Evolutionary conservation across 2,888 invertebrate genomes (phyloP).

Genomic region (Drosophila buzzatii): DNA sequence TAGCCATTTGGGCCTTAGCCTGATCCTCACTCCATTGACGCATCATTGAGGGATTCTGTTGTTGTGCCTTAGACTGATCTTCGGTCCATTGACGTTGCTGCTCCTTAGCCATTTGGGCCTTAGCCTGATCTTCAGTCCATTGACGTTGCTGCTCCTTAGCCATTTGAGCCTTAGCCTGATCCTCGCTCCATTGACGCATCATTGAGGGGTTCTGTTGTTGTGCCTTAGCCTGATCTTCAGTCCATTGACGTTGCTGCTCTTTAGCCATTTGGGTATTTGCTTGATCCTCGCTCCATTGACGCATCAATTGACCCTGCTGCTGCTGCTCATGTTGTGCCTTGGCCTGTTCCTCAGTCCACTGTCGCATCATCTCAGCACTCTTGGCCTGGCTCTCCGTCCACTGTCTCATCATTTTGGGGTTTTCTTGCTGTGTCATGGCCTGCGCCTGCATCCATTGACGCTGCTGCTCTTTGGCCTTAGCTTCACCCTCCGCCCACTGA

Average conservation of each 20-base stretch:
- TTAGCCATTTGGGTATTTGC: no score
- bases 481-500: conserved; percentile 4
- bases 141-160: no score
- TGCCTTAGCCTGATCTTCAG: neutral
- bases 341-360: conserved; percentile 16
- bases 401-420: neutral
- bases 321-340: conserved; percentile 1
- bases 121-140: no score
- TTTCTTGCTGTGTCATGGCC: neutral
- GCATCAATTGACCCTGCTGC: conserved; percentile 8
- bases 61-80: no score
- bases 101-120: no score
- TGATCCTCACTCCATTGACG: conserved; percentile 19
- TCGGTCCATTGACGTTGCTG: no score
- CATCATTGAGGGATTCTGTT: no score
- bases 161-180: neutral
- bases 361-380: conserved; percentile 11
- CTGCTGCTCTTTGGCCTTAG: conserved; percentile 7
- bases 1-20: neutral
- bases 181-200: neutral
- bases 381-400: neutral
- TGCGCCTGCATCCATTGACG: conserved; percentile 8
- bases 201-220: neutral
- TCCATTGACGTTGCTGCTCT: conserved; percentile 6
- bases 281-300: neutral